Conservation (phyloP, 2,113 vertebrate genomes). For the Trochalopteron elliotii region DNA sequence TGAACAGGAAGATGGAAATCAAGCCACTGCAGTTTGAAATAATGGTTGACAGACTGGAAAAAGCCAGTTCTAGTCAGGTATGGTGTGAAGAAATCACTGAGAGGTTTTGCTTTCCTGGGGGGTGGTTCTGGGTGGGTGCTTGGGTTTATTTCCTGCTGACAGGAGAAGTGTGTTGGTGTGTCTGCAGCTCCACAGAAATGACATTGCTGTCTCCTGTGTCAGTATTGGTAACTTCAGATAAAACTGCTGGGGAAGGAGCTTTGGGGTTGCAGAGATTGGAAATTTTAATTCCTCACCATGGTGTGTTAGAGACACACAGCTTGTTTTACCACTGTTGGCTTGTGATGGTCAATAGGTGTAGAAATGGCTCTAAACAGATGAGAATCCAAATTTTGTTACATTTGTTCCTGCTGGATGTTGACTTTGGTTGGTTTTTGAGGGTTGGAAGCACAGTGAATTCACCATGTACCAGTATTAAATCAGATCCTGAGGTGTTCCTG, state of each 20-base stretch:
- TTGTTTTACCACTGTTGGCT: neutral
- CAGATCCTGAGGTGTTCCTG: neutral
- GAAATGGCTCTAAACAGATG: rapidly evolving
- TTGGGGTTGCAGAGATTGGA: neutral
- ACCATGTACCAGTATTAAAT: no score
- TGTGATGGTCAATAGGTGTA: neutral
- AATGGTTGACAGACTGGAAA: constrained; percentile 93
- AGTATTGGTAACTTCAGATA: rapidly evolving
- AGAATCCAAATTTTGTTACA: neutral
- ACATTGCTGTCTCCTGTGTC: neutral
- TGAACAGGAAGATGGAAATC: constrained; percentile 93
- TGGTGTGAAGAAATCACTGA: neutral
- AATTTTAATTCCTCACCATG: neutral
- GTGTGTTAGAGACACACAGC: neutral
- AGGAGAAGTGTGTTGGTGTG: neutral
- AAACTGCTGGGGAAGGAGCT: neutral
- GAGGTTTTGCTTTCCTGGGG: neutral
- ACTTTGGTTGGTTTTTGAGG: neutral
- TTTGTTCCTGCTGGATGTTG: neutral
- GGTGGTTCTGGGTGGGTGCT: neutral
- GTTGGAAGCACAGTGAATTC: neutral
- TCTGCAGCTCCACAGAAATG: neutral
- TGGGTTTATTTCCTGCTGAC: neutral
- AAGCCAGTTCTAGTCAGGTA: constrained; percentile 94
- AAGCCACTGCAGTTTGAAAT: constrained; percentile 92